Base-by-base conservation (phyloP, 2,888 invertebrate species). In the Synanthedon andrenaeformis region DNA sequence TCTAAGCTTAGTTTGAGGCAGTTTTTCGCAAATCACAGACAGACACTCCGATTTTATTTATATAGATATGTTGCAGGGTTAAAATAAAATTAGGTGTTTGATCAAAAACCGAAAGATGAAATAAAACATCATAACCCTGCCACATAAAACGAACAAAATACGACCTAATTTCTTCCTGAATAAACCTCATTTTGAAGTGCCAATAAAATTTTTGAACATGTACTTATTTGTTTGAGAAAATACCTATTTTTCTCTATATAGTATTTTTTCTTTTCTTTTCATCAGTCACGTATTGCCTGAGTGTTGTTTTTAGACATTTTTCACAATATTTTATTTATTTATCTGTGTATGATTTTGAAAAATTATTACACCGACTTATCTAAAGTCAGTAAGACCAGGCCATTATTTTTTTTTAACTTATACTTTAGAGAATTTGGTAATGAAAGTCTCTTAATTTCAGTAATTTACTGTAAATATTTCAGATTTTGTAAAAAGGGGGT, bases 151-250 rank as follows among this genome's bases (percentile, higher is more conserved):
- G 4, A 17, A 19, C 23, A 10, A 49, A 19, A 17, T 14, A 12
- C 11, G 3, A 19, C 19, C 12, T 17, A 19, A 49, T 19, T 49
- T 17, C 49, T 49, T 49, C 49, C 49, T 49, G 17, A 14, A 10
- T 14, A 45, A 49, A 49, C 49, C 49, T 49, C 49, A 55, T 28
- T 59, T 62, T 61, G 57, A 52, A 61, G 71, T 70, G 71, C 69
- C 69, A 70, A 70, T 55, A 58, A 59, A 55, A 53, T 57, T 60
- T 56, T 63, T 53, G 59, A 52, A 58, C 56, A 23, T 58, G 23
- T 23, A 23, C 4, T 58, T 59, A 28, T 59, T 45, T 59, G 52
- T 50, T 56, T 55, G 42, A 49, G 17, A 23, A 49, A 51, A 55
- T 54, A 51, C 10, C 4, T 19, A 49, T 49, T 49, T 49, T 55